Evolutionary conservation across 2,113 vertebrate species (phyloP).

Genomic region (Plecotus auritus): DNA sequence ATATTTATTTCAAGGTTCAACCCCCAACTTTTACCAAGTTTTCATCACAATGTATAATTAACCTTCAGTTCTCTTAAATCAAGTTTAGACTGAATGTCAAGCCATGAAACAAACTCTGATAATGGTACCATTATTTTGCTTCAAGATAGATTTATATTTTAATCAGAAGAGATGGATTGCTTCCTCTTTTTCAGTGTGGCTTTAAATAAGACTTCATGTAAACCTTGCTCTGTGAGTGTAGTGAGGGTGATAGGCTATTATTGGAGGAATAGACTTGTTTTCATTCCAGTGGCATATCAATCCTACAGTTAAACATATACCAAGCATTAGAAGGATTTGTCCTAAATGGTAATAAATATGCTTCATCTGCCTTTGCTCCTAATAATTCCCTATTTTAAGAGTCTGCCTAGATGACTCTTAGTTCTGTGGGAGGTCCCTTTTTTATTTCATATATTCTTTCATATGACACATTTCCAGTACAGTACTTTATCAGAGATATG

Average conservation of each 20-base stretch:
- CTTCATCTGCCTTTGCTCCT: not conserved
- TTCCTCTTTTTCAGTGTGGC: conserved; percentile 41
- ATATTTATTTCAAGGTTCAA: not conserved
- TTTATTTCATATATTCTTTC: not conserved
- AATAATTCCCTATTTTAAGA: not conserved
- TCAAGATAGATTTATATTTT: conserved; percentile 51
- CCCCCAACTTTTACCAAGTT: not conserved
- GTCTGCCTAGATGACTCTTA: not conserved
- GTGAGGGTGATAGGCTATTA: not conserved
- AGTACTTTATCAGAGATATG: not conserved
- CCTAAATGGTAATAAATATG: not conserved
- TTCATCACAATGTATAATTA: conserved; percentile 46
- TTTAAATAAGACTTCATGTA: conserved; percentile 37
- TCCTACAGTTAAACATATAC: not conserved
- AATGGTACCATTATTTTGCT: conserved; percentile 37
- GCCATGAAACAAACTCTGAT: conserved; percentile 1
- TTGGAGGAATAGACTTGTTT: not conserved
- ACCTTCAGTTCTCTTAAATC: conserved; percentile 32
- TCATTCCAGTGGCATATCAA: not conserved
- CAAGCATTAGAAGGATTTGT: not conserved
- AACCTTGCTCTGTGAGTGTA: not conserved
- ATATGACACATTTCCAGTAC: not conserved
- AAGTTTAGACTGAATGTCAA: conserved; percentile 53
- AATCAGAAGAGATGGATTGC: conserved; percentile 44
- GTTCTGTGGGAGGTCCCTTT: not conserved